Percentiles rank a stretch among this genome's conserved stretches.
phyloP scores from a whole-genome alignment of 2,888 invertebrate genomes.

The Steinernema hermaphroditum region DNA sequence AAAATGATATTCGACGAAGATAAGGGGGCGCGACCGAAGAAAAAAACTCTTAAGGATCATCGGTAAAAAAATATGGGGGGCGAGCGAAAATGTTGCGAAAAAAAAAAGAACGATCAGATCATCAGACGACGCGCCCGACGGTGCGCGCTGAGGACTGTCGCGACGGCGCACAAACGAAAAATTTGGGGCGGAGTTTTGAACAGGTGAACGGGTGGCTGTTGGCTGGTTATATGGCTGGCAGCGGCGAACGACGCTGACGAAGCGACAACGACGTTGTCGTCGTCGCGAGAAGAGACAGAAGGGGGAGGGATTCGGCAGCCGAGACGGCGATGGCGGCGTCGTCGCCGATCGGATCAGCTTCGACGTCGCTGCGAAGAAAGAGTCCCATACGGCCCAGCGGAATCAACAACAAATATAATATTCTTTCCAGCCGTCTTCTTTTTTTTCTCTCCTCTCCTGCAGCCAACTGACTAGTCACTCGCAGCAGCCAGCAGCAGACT shows the following conservation, averaged over 20 bases:
- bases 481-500: neutral
- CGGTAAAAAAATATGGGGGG: neutral
- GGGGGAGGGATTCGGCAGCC: neutral
- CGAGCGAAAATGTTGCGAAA: constrained; percentile 20
- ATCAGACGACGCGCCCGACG: constrained; percentile 10
- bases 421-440: constrained; percentile 23
- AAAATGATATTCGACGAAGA: no score
- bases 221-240: neutral
- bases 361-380: neutral
- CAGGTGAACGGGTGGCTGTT: constrained; percentile 24
- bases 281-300: constrained; percentile 2
- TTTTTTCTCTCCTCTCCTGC: neutral
- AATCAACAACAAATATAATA: constrained; percentile 26
- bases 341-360: neutral
- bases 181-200: neutral
- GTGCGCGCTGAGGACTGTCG: neutral
- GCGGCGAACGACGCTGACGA: constrained; percentile 3
- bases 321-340: neutral
- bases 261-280: neutral
- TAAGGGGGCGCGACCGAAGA: no score
- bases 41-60: neutral
- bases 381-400: neutral
- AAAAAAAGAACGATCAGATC: neutral
- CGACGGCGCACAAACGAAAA: constrained; percentile 20
- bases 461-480: neutral